Base-by-base conservation (phyloP, 1,140 invertebrate species). In the Drosophila mauritiana region DNA sequence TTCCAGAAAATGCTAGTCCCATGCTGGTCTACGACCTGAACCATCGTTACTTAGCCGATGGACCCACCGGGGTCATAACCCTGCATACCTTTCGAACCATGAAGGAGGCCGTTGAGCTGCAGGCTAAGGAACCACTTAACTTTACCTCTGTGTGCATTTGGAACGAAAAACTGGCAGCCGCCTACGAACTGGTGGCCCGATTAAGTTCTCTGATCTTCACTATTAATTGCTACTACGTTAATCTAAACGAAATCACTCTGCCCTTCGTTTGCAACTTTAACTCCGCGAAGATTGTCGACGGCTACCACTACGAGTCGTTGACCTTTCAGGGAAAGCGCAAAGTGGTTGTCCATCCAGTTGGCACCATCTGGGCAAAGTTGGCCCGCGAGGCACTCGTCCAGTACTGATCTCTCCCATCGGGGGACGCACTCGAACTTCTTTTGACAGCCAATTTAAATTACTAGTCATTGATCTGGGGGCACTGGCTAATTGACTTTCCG, bases 11-110 rank as follows among this genome's bases (percentile, higher is more conserved):
- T 25, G 48, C 51, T 5, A 62, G 56, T 12, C 84, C 86, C 22
- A 55, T 70, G 11, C 17, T 92, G 12, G 90, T 91, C 0, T 78
- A 52, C 22, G 91, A 92, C 40, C 36, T 92, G 1, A 54, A 59
- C 5, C 86, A 92, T 10, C 81, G 68, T 2, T 80, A 78, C 36
- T 48, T 92, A 10, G 75, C 81, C 15, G 40, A 56, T 3, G 78
- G 77, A 10, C 78, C 86, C 0, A 78, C 76, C 0, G 90, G 88
- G 0, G 54, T 89, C n/a, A 68, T 85, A n/a, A 91, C 81, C 1
- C 42, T 92, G 22, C 81, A 92, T 57, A 91, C 85, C 0, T 92
- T 92, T 48, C 89, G 91, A 7, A 92, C 91, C 3, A 45, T 85
- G 53, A 91, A 86, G 34, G 91, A 92, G 15, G 76, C 78, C 15